Percentiles rank a stretch among this genome's conserved stretches.
Evolutionary conservation across 2,797 vertebrate genomes (phyloP).

Genomic region (Lutjanus argentimaculatus): DNA sequence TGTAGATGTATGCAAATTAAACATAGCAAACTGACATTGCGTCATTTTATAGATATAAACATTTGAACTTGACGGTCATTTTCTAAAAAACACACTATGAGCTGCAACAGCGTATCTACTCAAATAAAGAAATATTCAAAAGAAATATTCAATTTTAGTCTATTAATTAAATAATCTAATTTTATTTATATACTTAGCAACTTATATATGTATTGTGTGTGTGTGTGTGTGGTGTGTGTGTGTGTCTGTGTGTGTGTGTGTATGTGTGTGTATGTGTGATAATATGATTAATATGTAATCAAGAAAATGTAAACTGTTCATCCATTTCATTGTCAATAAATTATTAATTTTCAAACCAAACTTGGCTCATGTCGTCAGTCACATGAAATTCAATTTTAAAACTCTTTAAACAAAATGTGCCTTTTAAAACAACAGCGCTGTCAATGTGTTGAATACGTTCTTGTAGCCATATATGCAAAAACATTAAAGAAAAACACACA

Average conservation of each 20-base stretch:
- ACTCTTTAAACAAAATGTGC: neutral
- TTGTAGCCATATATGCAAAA: neutral
- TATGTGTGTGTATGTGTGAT: constrained; percentile 3
- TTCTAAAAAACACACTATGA: neutral
- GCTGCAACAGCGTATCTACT: neutral
- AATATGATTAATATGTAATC: neutral
- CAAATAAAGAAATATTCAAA: neutral
- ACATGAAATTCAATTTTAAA: neutral
- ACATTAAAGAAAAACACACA: neutral
- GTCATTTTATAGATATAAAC: neutral
- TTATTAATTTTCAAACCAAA: constrained; percentile 8
- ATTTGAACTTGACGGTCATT: constrained; percentile 55
- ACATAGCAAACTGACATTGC: neutral
- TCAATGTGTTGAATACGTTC: neutral
- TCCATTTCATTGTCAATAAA: neutral
- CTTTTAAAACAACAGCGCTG: neutral
- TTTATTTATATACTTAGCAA: neutral
- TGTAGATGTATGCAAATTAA: neutral
- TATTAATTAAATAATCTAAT: neutral
- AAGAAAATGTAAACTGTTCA: neutral
- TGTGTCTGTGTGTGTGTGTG: constrained; percentile 14
- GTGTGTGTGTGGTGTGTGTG: constrained; percentile 15
- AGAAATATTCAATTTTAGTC: neutral
- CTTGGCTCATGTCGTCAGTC: neutral
- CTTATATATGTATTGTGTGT: neutral